Base-by-base conservation (phyloP, 1,140 invertebrate species). In the Cotesia typhae region DNA sequence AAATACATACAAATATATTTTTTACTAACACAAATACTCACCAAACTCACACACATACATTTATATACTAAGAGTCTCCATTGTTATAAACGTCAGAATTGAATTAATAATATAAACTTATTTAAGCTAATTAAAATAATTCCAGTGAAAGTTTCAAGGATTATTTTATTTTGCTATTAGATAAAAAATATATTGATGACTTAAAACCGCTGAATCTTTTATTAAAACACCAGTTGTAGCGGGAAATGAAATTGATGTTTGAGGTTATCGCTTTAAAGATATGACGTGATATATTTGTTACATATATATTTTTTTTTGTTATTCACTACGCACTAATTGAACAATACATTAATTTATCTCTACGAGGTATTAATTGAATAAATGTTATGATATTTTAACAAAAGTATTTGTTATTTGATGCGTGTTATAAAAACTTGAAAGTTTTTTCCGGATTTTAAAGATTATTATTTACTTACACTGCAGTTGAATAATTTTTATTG, bases 171-270 rank as follows among this genome's bases (percentile, higher is more conserved):
- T 17, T 36, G 52, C 64, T 51, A 38, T 12, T 14, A 53, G 6
- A 14, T 61, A 14, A 55, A n/a, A 57, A 35, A 53, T 9, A 20
- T 51, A 63, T 63, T 52, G 37, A 57, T 70, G 65, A 71, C 66
- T 77, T 55, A 53, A 57, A 60, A 63, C 69, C 70, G 74, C 74
- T 76, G 59, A 69, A 35, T 61, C 59, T 35, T 35, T 68, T 63
- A 52, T 51, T 65, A n/a, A 55, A 70, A 35, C 63, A 53, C 72
- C 65, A 66, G 14, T 72, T 68, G 61, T 59, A 66, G 65, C 74
- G 75, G 75, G 75, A 74, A 47, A 72, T 71, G 75, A 70, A 57
- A 66, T 63, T 75, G 61, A 70, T 51, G 72, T 77, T 38, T 64
- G 14, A 64, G 61, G 61, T 64, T 64, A 64, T 64, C 14, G 61